Evolutionary conservation across 1,140 invertebrate species (phyloP), one percentile per base, ranked within the genome.

Genomic region (Carcinoscorpius rotundicauda): DNA sequence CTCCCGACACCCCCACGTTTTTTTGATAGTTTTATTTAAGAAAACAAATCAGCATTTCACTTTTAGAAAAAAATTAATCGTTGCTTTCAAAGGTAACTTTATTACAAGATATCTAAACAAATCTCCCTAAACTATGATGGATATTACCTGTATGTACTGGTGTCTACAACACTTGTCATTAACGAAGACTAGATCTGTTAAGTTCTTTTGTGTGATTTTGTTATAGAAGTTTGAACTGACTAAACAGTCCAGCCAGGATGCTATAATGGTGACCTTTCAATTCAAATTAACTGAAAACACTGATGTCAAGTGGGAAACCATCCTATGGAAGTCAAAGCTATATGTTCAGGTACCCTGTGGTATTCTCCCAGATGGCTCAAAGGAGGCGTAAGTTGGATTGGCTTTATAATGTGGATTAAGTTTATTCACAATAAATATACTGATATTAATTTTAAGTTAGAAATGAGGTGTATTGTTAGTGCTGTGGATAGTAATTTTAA

Each of bases 311-410:
- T 93, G 89, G 90, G 87, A 92, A 76, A 87, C 89, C 60, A 82
- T 91, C 62, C 83, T 92, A 66, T 83, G 90, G 74, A 83, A 85
- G 60, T 84, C 84, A 58, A 84, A 83, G 69, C 83, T 97, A 64
- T 95, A 91, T 77, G 86, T 96, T 69, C 88, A 91, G 59, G 82
- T 96, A 68, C 92, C 93, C 29, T 83, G 84, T 61, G 84, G 86
- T 68, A 83, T 93, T 62, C 82, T 91, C 64, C 86, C 88, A 4
- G 87, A 90, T 72, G 91, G 91, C 69, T 95, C 91, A 62, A 93
- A 94, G 78, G 89, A 97, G 75, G 88, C 87, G 68, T 76, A 65
- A 71, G 72, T 71, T 29, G 29, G 29, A 29, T 29, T 29, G 29
- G 29, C 29, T 29, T 29, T 29, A 2, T 29, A 29, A 29, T 29